Conservation (phyloP, 2,797 vertebrate species). For the Anguilla marmorata region DNA sequence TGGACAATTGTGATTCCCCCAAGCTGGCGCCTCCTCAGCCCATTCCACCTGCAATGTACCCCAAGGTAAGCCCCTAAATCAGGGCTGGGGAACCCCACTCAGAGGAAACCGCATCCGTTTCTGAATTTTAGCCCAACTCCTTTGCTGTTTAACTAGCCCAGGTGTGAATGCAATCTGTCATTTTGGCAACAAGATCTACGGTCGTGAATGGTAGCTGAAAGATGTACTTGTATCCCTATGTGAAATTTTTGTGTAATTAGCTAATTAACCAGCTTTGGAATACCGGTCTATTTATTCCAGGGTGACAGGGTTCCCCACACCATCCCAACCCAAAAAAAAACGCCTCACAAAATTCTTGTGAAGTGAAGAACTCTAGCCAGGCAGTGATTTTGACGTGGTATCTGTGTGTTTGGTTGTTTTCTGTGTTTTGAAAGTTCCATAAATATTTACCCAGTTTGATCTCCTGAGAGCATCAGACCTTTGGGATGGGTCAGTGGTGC, state of each 20-base stretch:
- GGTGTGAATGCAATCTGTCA: neutral
- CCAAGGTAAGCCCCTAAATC: constrained; percentile 65
- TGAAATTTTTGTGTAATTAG: too few relatives aligned
- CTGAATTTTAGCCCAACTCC: neutral
- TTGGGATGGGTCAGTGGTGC: neutral
- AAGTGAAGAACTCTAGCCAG: neutral
- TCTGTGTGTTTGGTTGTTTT: neutral
- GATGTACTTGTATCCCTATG: too few relatives aligned
- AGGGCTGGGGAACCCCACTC: neutral
- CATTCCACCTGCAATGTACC: constrained; percentile 49
- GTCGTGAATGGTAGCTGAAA: too few relatives aligned
- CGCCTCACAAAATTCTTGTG: too few relatives aligned
- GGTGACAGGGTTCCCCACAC: too few relatives aligned
- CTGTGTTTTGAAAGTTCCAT: neutral
- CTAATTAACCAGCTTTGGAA: too few relatives aligned
- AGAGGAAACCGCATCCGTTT: neutral
- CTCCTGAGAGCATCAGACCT: neutral
- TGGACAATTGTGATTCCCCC: constrained; percentile 60
- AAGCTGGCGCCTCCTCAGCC: constrained; percentile 51
- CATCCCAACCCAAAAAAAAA: too few relatives aligned
- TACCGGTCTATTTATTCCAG: too few relatives aligned
- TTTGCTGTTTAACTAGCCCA: neutral
- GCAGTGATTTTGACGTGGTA: neutral
- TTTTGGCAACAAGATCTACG: neutral
- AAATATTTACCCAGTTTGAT: neutral